Base-by-base conservation (phyloP, 1,140 invertebrate species). In the Trachymyrmex cornetzi region DNA sequence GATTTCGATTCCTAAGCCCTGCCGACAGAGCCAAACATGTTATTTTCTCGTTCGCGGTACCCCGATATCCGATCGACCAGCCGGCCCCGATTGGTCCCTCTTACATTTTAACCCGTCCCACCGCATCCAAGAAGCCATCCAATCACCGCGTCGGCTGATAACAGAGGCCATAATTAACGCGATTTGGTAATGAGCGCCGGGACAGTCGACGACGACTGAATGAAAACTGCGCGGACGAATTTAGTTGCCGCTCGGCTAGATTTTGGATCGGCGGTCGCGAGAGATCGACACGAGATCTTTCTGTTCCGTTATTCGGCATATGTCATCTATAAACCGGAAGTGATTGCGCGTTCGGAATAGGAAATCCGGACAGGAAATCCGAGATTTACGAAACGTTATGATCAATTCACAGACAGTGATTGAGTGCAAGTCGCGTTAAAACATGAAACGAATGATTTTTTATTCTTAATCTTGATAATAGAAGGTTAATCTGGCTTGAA, bases 111-210 rank as follows among this genome's bases (percentile, higher is more conserved):
- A 91, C 88, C 91, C 93, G 86, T 93, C 94, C 93, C 91, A 91
- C 92, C 63, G 59, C 77, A 71, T 85, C 79, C 34, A 34, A 14
- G 59, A 69, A 30, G 63, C 59, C 92, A 64, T 69, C 93, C 94
- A 94, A 94, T 94, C 91, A 89, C 75, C 77, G 84, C 67, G 79
- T 66, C 55, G 50, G 85, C 77, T 93, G 94, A 95, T 95, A 94
- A 94, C 85, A 27, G 86, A 89, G 75, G 90, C 92, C 94, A 94
- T 95, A 95, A 94, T 94, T 94, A 95, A 89, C 90, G 80, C 86
- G 94, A 94, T 93, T 94, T 92, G 92, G 94, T 95, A 94, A 95
- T 93, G 30, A 81, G 48, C 27, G 30, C n/a, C 77, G 48, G 64
- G 30, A 71, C 91, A 93, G 86, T 77, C 86, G 89, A 11, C 72